A percentile compares a stretch with the other conserved stretches of the same genome.
Evolutionary conservation across 2,888 invertebrate species (phyloP).

Genomic region (Drosophila quinaria): DNA sequence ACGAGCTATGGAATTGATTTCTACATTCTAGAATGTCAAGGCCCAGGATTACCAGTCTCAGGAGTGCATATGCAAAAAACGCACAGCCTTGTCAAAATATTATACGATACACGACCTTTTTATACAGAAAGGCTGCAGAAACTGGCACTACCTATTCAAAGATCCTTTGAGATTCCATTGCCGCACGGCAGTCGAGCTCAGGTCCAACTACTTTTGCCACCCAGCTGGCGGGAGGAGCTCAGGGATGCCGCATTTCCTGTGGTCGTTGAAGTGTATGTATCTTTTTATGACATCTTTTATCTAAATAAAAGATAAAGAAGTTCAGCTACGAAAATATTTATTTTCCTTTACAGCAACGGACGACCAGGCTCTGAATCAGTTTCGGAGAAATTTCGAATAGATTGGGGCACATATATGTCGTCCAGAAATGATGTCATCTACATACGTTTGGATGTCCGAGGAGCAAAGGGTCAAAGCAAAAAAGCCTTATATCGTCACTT

Average conservation of each 20-base stretch:
- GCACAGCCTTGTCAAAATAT: constrained; percentile 91
- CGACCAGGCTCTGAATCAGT: constrained; percentile 96
- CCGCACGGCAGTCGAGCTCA: constrained; percentile 95
- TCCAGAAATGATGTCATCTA: constrained; percentile 96
- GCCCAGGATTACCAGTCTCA: constrained; percentile 95
- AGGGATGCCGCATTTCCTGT: constrained; percentile 95
- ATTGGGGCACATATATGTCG: constrained; percentile 97
- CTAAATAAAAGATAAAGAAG: neutral
- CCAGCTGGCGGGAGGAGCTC: constrained; percentile 94
- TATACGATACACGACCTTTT: constrained; percentile 91
- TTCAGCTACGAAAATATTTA: neutral
- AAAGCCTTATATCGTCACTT: constrained; percentile 92
- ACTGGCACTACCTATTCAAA: constrained; percentile 93
- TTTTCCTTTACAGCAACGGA: constrained; percentile 90
- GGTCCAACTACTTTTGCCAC: constrained; percentile 94
- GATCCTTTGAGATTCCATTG: constrained; percentile 94
- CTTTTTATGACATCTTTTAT: neutral
- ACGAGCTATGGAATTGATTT: constrained; percentile 84
- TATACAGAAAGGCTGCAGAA: constrained; percentile 89
- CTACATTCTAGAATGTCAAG: constrained; percentile 95
- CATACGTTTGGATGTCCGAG: constrained; percentile 95
- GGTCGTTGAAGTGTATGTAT: constrained; percentile 92
- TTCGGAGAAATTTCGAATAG: constrained; percentile 93
- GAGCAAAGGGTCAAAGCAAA: constrained; percentile 92
- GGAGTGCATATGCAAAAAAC: constrained; percentile 91